Evolutionary conservation across 1,140 invertebrate genomes (phyloP).

Genomic region (Tetramorium parvispinum): DNA sequence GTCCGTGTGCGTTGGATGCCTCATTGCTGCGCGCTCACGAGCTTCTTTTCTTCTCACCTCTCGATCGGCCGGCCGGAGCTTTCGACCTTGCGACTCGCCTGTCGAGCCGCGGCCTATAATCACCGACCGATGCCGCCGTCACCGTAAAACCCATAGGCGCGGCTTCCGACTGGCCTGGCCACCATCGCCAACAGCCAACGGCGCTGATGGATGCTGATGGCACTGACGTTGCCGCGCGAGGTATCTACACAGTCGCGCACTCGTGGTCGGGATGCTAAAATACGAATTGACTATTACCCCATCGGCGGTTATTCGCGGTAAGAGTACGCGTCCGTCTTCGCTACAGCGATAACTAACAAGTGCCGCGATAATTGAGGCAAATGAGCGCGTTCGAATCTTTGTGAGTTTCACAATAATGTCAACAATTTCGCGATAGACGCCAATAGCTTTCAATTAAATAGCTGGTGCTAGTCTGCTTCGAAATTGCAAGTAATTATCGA

Average conservation of each 20-base stretch:
- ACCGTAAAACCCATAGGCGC: constrained; percentile 58
- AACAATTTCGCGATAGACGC: neutral
- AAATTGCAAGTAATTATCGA: constrained; percentile 8
- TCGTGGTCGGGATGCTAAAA: neutral
- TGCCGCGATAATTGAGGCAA: neutral
- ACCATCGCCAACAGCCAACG: constrained; percentile 17
- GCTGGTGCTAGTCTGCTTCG: neutral
- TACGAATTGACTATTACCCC: neutral
- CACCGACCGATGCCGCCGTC: constrained; percentile 72
- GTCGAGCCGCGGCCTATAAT: constrained; percentile 77
- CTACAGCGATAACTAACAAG: neutral
- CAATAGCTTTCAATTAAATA: constrained; percentile 13
- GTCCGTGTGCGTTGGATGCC: constrained; percentile 35
- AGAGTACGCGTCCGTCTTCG: too few species aligned
- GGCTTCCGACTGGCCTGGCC: constrained; percentile 56
- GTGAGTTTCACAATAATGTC: neutral
- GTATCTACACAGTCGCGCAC: neutral
- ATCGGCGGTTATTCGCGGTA: neutral
- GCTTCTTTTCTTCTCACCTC: constrained; percentile 59
- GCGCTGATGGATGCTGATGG: constrained; percentile 14
- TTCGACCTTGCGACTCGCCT: constrained; percentile 68
- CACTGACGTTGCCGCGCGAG: constrained; percentile 10
- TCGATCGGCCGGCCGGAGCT: constrained; percentile 60
- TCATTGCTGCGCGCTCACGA: constrained; percentile 33
- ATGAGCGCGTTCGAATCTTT: constrained; percentile 1